phyloP scores from a whole-genome alignment of 1,140 invertebrate species.

The Prorops nasuta region DNA sequence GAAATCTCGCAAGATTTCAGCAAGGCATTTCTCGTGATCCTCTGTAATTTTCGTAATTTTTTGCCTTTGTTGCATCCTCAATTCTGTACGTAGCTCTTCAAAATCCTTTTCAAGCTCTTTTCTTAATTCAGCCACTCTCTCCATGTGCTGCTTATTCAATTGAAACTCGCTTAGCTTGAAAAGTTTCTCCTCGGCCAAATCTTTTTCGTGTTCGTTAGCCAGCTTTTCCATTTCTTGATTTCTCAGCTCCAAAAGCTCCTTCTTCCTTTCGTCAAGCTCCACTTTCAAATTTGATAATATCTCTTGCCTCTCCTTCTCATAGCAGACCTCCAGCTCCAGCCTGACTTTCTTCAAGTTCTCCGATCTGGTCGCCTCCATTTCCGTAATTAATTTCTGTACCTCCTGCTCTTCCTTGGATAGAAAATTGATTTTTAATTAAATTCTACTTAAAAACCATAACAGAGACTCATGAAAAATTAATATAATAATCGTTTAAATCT shows the following conservation, averaged over 20 bases:
- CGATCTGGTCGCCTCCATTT: slow-evolving; percentile 42
- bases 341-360: slow-evolving; percentile 45
- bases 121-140: slow-evolving; percentile 40
- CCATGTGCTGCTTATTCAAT: slow-evolving; percentile 36
- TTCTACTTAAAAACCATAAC: no score
- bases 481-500: no score
- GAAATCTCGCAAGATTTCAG: slow-evolving; percentile 55
- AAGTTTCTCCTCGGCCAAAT: slow-evolving; percentile 41
- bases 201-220: slow-evolving; percentile 41
- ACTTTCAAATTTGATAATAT: slow-evolving; percentile 44
- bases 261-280: slow-evolving; percentile 44
- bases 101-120: slow-evolving; percentile 46
- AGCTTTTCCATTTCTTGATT: slow-evolving; percentile 45
- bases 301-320: slow-evolving; percentile 52
- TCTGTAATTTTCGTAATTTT: slow-evolving; percentile 59
- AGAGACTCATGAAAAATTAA: no score
- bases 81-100: slow-evolving; percentile 49
- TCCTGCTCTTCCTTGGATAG: slow-evolving; percentile 38
- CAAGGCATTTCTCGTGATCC: slow-evolving; percentile 60
- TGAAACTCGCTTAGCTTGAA: slow-evolving; percentile 40
- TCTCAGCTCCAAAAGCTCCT: slow-evolving; percentile 43
- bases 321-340: slow-evolving; percentile 45
- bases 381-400: slow-evolving; percentile 46
- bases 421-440: no score
- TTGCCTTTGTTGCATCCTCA: slow-evolving; percentile 54